A percentile compares a stretch with the other conserved stretches of the same genome.
Conservation (phyloP, 2,888 invertebrate species). For the Drosophila nr. medialis region DNA sequence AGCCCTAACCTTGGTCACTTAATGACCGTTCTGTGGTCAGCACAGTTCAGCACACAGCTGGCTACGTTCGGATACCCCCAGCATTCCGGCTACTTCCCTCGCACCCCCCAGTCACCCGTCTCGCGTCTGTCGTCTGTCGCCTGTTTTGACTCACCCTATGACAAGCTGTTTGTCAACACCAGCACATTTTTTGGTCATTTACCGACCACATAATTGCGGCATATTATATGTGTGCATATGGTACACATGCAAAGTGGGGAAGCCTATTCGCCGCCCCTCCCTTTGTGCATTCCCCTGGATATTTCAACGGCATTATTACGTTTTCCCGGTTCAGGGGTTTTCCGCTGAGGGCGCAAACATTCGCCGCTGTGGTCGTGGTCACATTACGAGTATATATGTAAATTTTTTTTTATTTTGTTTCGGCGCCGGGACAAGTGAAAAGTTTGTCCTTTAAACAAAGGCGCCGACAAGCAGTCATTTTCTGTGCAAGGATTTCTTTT, state of each 20-base stretch:
- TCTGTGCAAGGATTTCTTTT: conserved; percentile 37
- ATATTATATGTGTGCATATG: conserved; percentile 67
- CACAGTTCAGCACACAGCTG: conserved; percentile 36
- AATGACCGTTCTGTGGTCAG: conserved; percentile 79
- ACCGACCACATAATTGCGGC: conserved; percentile 82
- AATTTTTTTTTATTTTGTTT: conserved; percentile 38
- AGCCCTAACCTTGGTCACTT: conserved; percentile 66
- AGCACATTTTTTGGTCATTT: conserved; percentile 82
- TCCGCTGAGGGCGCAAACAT: conserved; percentile 66
- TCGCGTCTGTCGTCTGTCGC: background rate
- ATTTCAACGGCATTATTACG: conserved; percentile 64
- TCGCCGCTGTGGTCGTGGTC: conserved; percentile 40
- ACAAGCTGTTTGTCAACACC: conserved; percentile 81
- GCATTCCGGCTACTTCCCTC: background rate
- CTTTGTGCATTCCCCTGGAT: conserved; percentile 41
- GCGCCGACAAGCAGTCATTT: conserved; percentile 50
- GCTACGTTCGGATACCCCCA: conserved; percentile 13
- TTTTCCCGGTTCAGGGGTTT: conserved; percentile 76
- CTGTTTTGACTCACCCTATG: conserved; percentile 29
- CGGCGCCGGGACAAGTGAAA: conserved; percentile 57
- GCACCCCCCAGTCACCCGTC: background rate
- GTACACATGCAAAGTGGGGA: conserved; percentile 12
- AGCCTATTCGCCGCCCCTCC: conserved; percentile 13
- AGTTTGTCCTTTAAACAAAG: conserved; percentile 73
- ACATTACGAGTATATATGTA: conserved; percentile 29